Conservation (phyloP, 1,140 invertebrate species). For the Anoplolepis gracilipes region DNA sequence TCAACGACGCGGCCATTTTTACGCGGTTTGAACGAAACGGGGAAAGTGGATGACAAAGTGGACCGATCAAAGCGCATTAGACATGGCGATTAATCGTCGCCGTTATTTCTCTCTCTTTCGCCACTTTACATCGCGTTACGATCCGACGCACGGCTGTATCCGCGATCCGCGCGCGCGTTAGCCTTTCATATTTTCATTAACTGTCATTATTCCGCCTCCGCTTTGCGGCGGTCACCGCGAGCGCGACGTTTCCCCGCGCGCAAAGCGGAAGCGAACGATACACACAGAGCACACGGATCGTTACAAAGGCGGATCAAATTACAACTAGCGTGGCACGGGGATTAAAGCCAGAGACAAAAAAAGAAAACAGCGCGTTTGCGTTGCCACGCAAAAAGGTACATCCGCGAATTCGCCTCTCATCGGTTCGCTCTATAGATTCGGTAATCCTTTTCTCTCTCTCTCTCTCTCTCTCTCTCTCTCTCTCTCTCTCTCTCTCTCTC, state of each 20-base stretch:
- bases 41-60: conserved; percentile 47
- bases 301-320: conserved; percentile 70
- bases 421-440: conserved; percentile 2
- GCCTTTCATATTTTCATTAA: conserved; percentile 60
- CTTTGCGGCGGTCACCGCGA: conserved; percentile 25
- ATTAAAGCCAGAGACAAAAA: conserved; percentile 69
- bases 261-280: conserved; percentile 32
- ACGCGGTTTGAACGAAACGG: conserved; percentile 20
- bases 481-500: too few relatives aligned
- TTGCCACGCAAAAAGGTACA: conserved; percentile 66
- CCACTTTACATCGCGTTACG: conserved; percentile 34
- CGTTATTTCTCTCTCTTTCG: conserved; percentile 56
- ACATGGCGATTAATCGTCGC: conserved; percentile 52
- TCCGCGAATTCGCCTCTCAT: conserved; percentile 60
- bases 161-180: neutral
- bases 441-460: neutral
- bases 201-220: conserved; percentile 53
- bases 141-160: neutral
- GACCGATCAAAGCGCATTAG: conserved; percentile 58
- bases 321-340: conserved; percentile 54
- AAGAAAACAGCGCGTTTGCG: conserved; percentile 53
- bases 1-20: conserved; percentile 45
- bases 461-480: too few relatives aligned
- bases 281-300: conserved; percentile 17
- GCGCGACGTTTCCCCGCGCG: conserved; percentile 52